Evolutionary conservation across 1,140 invertebrate species (phyloP), one percentile per base, ranked within the genome.

Genomic region (Macrosteles quadrilineatus): DNA sequence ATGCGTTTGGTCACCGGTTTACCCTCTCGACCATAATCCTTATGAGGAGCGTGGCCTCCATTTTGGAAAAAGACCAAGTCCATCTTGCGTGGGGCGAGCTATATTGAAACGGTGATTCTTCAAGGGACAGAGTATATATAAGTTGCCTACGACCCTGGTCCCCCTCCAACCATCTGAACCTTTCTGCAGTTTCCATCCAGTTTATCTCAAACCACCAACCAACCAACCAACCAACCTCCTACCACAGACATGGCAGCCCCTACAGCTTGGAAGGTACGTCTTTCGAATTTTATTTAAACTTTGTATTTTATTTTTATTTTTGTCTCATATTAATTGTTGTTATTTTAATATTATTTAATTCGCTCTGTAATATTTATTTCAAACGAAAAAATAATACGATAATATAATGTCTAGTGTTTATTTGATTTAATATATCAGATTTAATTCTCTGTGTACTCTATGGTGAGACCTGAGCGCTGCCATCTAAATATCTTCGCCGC

Each of bases 81-180:
- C 47, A 50, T 50, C 47, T 50, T 50, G 47, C 47, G 47, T 50
- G 47, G 47, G 47, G n/a, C 47, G 47, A 19, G 14, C 47, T 50
- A 19, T 50, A 50, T 19, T 17, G 14, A n/a, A 50, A n/a, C 47
- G 21, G 47, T 19, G 47, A 9, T 50, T 21, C 47, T 50, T 4
- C 47, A 50, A 21, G 4, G 47, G 47, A 50, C 47, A 50, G 14
- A 50, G 14, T 50, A 50, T 21, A 50, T 50, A 50, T 19, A 21
- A 17, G 14, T n/a, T 19, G 47, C 2, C 14, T 50, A 17, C 47
- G 14, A 19, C 14, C 47, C 47, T 50, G 21, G 14, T 21, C 47
- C 47, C 47, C 47, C 21, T 21, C 47, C 14, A 50, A 50, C 4
- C 47, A 9, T 50, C 14, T 17, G 21, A 50, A 4, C 2, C 47